Base-by-base conservation (phyloP, 2,888 invertebrate species). In the Catotricha subobsoleta region DNA sequence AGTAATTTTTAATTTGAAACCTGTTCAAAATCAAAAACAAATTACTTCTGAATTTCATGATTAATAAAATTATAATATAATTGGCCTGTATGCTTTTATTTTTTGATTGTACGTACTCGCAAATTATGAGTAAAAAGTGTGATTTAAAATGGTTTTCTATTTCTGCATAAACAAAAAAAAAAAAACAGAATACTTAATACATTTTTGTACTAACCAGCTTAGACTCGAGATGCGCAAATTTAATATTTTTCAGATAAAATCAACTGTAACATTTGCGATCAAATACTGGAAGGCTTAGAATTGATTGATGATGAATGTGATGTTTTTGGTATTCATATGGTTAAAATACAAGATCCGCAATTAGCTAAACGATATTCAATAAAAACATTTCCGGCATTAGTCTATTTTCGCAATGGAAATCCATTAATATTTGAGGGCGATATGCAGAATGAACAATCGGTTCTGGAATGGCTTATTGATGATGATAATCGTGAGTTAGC, bases 401-500 rank as follows among this genome's bases (percentile, higher is more conserved):
- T 91, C 1, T 91, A 90, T 58, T 86, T 86, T 60, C 72, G 87
- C 54, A 88, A 87, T 52, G 88, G 88, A 36, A 88, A 88, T 62
- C 88, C 88, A 6, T 67, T 87, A 27, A 62, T 88, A 7, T 88
- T 81, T 54, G 87, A 87, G 74, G 90, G 90, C 20, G 90, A 91
- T 63, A 65, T 91, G 38, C 87, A 87, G 63, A 90, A 90, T 54
- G 88, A 90, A 62, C 82, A 87, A 52, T 83, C 83, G 0, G 87
- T 91, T 20, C 65, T 91, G 40, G 90, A 91, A 61, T 91, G 91
- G 91, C 66, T 91, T 3, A 79, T 84, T 48, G 90, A 91, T 57
- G 91, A 91, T 54, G 90, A 91, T 48, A 91, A 90, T 57, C 72
- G 91, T 12, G 91, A 91, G 64, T 59, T 91, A 49, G 87, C 87